These are phyloP conservation scores for Pachycephus smyrnensis DNA, from an alignment of 2,888 invertebrate genomes.

Conservation along the genomic window DNA sequence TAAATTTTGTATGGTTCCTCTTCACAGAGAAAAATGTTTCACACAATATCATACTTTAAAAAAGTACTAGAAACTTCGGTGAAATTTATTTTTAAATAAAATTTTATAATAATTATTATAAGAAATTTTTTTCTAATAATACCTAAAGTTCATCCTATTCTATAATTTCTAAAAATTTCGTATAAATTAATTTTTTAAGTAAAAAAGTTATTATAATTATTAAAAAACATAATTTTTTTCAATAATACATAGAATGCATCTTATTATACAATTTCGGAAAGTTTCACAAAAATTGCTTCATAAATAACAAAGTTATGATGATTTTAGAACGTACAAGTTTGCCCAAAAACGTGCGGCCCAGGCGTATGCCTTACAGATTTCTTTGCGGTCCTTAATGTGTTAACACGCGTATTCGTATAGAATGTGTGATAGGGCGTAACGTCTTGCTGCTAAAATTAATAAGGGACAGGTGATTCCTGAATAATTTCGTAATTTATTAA, in stretches of 20 bases:
- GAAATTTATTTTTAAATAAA: background rate
- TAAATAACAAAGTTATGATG: conserved; percentile 10
- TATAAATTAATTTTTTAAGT: no score
- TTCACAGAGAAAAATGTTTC: conserved; percentile 8
- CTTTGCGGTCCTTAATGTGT: background rate
- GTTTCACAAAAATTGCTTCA: conserved; percentile 11
- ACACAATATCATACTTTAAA: background rate
- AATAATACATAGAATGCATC: conserved; percentile 10
- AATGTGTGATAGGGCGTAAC: no score
- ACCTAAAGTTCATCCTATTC: background rate
- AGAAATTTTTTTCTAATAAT: background rate
- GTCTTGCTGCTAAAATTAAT: no score
- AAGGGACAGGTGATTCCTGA: no score
- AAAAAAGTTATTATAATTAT: no score
- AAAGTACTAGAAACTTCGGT: background rate
- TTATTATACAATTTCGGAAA: conserved; percentile 8
- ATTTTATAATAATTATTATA: background rate
- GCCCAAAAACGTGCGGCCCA: conserved; percentile 11
- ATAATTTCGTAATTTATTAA: no score
- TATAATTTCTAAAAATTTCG: no score
- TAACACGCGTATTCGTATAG: no score
- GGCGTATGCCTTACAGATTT: conserved; percentile 15
- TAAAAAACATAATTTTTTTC: background rate
- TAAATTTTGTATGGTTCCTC: conserved; percentile 8
- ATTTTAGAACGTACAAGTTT: conserved; percentile 8